Base-by-base conservation (phyloP, 2,888 invertebrate genomes). In the Syritta pipiens region DNA sequence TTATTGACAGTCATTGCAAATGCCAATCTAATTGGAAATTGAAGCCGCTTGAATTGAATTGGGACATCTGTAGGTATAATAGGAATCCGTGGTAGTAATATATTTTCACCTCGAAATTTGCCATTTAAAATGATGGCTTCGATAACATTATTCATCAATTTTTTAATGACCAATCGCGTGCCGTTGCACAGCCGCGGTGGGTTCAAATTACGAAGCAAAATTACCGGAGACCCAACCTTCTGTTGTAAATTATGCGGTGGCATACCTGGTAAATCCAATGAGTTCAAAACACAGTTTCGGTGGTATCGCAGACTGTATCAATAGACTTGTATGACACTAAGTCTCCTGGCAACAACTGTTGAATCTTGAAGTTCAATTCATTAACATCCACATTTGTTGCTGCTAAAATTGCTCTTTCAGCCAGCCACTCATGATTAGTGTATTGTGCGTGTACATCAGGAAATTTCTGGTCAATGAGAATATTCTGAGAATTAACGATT, bases 1-100 rank as follows among this genome's bases (percentile, higher is more conserved):
- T n/a, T n/a, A n/a, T n/a, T n/a, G n/a, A n/a, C n/a, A n/a, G n/a
- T n/a, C n/a, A n/a, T 59, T 10, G 22, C 12, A 3, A 44, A 40
- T 26, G 32, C 30, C 22, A 35, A 22, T 22, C 83, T 81, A 84
- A 84, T 68, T 4, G 84, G 84, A 74, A 84, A 85, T 63, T 86
- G 85, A 26, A 84, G 9, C 26, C 84, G 67, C 77, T 83, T 85
- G 57, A 86, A 85, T 63, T 82, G 53, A 44, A 86, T 81, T 49
- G 83, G 83, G 51, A 82, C 42, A 75, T 85, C 83, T 10, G 75
- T 85, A 30, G 83, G 83, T 42, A 85, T 84, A 82, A 85, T 82
- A 40, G 84, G 84, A 49, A 85, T 85, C 17, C 83, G 82, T 67
- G 85, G 83, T 48, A 86, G 79, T 6, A 82, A 75, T 17, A 84